Evolutionary conservation across 1,140 invertebrate genomes (phyloP), one percentile per base, ranked within the genome.

Genomic region (Mamestra configurata): DNA sequence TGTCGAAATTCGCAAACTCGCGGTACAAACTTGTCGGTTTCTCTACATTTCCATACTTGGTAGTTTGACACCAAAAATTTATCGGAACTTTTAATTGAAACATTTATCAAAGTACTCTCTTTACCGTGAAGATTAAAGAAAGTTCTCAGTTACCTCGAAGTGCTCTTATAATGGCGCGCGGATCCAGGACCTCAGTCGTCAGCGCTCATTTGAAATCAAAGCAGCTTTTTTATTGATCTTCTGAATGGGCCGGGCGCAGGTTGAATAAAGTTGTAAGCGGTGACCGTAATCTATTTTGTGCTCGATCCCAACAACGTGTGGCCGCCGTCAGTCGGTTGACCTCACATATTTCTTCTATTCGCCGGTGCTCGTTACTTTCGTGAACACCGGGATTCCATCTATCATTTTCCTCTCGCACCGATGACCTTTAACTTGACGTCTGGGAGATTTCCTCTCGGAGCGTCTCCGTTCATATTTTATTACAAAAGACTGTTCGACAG

Each of bases 201-300:
- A 79, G 77, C 57, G 70, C 59, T 76, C 72, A 68, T 83, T 84
- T 82, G 84, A 86, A 85, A 90, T 87, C 84, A 86, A 88, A 88
- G 82, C 75, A 84, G 78, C 61, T 85, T 85, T 84, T 88, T 80
- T 86, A 88, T 92, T 88, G 88, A 87, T 85, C 80, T 82, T 80
- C 83, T 83, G 79, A 90, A 87, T 84, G 79, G 80, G 80, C 79
- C 59, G 64, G 51, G 75, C 71, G 82, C 79, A 86, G 82, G 84
- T 87, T 87, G 88, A 89, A 89, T 89, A 89, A 88, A 88, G 82
- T 86, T 84, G 85, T 88, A 88, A 86, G 82, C 84, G 87, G 68
- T 81, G 84, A 82, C 86, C 85, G 86, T 90, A 90, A 91, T 91
- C 87, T 88, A 84, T 88, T 82, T 82, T 82, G 82, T 83, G 80